Base-by-base conservation (phyloP, 2,888 invertebrate genomes). In the Celastrina argiolus region DNA sequence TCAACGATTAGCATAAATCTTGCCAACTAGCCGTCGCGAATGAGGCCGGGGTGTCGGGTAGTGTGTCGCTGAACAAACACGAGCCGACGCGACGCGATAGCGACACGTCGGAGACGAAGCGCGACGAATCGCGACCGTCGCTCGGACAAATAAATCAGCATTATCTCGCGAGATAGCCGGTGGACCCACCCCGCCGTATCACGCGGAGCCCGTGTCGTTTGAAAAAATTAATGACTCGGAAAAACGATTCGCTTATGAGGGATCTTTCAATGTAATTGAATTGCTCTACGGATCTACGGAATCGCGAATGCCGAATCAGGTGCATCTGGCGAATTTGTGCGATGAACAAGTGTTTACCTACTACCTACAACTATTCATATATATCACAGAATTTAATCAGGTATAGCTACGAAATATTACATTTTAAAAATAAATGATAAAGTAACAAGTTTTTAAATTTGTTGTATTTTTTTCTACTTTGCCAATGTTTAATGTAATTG, bases 181-280 rank as follows among this genome's bases (percentile, higher is more conserved):
- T 69, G 73, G 75, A 71, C 74, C 75, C 74, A 70, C 75, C 75
- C 76, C 71, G 86, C 84, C 86, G 81, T 89, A 90, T 88, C 90
- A 83, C 84, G 84, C 84, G 80, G 79, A 79, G 83, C 83, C 87
- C 85, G 88, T 89, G 88, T 88, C 91, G 89, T 90, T 91, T 84
- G 87, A 88, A 91, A 90, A 91, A 91, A 89, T 91, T 91, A 90
- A 91, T 91, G 91, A 88, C 89, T 83, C 88, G 91, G 91, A 91
- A 91, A 91, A 91, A 90, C 90, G 91, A 90, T 90, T 89, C 91
- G 89, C 90, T 91, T 91, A 91, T 91, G 91, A 91, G 90, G 89
- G 91, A 91, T 91, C 88, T 88, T 88, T 88, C 88, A 85, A 84
- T 90, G 88, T 91, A 91, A 91, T 91, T 91, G 91, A 90, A 91